Conservation (phyloP, 2,113 vertebrate genomes). For the Rousettus leschenaultii region DNA sequence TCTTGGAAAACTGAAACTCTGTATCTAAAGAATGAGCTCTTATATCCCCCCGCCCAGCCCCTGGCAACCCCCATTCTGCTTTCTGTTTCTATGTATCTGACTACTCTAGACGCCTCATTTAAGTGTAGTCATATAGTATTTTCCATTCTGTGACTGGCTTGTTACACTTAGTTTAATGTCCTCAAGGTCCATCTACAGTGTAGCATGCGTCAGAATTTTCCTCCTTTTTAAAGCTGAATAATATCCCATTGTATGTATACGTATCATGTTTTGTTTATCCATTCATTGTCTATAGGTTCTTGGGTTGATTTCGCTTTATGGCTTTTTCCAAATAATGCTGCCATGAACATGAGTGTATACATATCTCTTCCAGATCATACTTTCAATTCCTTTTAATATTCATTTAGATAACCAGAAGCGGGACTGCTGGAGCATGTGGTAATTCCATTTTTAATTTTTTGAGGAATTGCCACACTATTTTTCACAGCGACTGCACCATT, state of each 20-base stretch:
- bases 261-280: neutral
- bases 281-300: neutral
- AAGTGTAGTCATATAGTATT: neutral
- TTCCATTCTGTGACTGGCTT: neutral
- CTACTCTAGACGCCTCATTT: neutral
- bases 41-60: rapidly evolving
- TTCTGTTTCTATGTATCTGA: neutral
- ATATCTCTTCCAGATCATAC: neutral
- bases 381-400: neutral
- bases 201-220: neutral
- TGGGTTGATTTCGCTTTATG: neutral
- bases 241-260: neutral
- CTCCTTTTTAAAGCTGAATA: neutral
- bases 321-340: neutral
- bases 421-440: neutral
- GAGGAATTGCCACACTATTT: neutral
- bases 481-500: neutral
- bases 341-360: neutral
- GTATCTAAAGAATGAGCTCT: neutral
- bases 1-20: neutral
- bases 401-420: neutral
- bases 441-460: neutral
- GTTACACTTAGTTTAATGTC: neutral
- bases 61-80: neutral
- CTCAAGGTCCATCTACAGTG: neutral